Conservation (phyloP, 2,797 vertebrate species). For the Petrocephalus schoutedeni region DNA sequence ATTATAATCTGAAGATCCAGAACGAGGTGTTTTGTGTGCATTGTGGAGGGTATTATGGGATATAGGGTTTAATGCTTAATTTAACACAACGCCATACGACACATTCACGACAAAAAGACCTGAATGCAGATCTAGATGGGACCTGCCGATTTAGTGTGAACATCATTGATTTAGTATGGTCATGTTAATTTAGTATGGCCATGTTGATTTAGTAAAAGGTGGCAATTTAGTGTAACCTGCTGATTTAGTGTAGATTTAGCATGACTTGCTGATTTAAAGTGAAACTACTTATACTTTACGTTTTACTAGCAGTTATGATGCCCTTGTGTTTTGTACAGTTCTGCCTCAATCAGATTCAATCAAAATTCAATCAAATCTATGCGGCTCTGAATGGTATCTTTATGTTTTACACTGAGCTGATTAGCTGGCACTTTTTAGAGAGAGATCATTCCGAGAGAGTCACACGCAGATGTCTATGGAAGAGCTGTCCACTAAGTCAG, state of each 20-base stretch:
- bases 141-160: neutral
- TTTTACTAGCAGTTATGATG: neutral
- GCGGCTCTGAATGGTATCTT: neutral
- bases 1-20: slow-evolving; percentile 55
- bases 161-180: too few relatives aligned
- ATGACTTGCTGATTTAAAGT: neutral
- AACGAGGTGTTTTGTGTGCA: neutral
- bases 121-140: neutral
- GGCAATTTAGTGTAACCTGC: neutral
- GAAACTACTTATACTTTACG: neutral
- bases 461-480: neutral
- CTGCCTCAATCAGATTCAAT: slow-evolving; percentile 35
- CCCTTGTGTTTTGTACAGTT: neutral
- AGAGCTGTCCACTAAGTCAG: neutral
- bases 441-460: neutral
- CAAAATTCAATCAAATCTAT: slow-evolving; percentile 11
- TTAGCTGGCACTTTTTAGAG: neutral
- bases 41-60: neutral
- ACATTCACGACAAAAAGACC: neutral
- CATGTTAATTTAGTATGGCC: neutral
- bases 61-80: neutral
- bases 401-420: neutral
- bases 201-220: neutral
- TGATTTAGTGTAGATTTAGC: neutral
- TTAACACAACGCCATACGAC: neutral